Base-by-base conservation (phyloP, 2,797 vertebrate genomes). In the Anisognathus igniventris region DNA sequence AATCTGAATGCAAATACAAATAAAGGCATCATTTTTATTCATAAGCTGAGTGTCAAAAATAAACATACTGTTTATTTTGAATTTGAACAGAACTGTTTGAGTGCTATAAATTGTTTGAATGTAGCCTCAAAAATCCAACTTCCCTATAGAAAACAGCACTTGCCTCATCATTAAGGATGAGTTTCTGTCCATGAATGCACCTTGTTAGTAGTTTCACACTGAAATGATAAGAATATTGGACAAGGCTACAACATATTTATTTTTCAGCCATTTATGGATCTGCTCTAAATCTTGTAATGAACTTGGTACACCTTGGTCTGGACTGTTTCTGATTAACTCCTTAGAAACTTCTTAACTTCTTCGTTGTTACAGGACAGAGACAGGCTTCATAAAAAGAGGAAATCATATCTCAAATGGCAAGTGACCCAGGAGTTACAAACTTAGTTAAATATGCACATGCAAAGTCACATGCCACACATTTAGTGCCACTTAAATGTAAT, bases 1-100 rank as follows among this genome's bases (percentile, higher is more conserved):
- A 80, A 86, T 88, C 28, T 7, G 53, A 91, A 90, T 80, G 68
- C 21, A 91, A 94, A 90, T 81, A 75, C 14, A 81, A 89, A 82
- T 66, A 86, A 80, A 80, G 86, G 2, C 28, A 74, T 64, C 14
- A 42, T 56, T 61, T 61, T 31, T 86, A 65, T 83, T 88, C 44
- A 80, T 44, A 93, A 81, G 22, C 33, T 88, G 70, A 86, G 71
- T 89, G 57, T 72, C 3, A 87, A 87, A 95, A 74, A 58, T 40
- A 80, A 92, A 51, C 11, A 54, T 66, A 25, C 13, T 47, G 47
- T 90, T 92, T 74, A 62, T 88, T 94, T 74, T 66, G 8, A 48
- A 76, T 85, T 83, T 2, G n/a, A 86, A 75, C 22, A 72, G 44
- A 74, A 60, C 20, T 20, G 7, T 53, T 90, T 51, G 21, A 53